Evolutionary conservation across 2,113 vertebrate species (phyloP).

Genomic region (Indicator indicator): DNA sequence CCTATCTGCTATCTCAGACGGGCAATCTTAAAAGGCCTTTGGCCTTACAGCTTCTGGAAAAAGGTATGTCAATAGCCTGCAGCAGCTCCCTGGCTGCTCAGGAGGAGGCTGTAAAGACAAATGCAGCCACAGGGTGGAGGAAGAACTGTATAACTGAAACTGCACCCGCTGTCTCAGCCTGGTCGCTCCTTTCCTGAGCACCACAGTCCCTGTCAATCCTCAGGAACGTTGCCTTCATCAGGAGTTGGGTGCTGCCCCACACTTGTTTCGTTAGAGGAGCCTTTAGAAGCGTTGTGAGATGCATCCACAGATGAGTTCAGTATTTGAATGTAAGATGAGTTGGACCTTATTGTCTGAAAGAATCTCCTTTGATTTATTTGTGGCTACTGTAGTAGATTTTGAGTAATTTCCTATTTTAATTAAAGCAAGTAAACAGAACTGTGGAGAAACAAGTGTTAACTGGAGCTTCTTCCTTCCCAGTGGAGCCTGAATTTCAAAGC

Average conservation of each 20-base stretch:
- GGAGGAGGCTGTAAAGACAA: background rate
- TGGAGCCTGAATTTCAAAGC: background rate
- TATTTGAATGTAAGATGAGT: background rate
- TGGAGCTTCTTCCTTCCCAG: background rate
- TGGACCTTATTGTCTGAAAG: background rate
- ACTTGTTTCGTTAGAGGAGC: background rate
- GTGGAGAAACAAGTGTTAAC: background rate
- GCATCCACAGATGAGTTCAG: background rate
- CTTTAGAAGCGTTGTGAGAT: background rate
- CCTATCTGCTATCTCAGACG: background rate
- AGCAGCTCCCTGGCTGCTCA: background rate
- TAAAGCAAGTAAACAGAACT: background rate
- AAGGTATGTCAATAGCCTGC: background rate
- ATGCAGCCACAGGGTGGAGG: background rate
- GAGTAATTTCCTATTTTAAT: background rate
- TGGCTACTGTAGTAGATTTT: background rate
- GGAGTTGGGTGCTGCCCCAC: background rate
- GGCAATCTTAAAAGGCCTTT: background rate
- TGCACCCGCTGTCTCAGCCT: background rate
- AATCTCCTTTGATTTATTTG: background rate
- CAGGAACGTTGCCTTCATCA: background rate
- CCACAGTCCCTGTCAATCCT: accelerated
- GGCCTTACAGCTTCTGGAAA: background rate
- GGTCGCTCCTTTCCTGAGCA: background rate
- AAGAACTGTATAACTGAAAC: background rate